These are phyloP conservation scores for Amphiprion ocellaris DNA, from an alignment of 2,113 vertebrate genomes.

Conservation along the genomic window DNA sequence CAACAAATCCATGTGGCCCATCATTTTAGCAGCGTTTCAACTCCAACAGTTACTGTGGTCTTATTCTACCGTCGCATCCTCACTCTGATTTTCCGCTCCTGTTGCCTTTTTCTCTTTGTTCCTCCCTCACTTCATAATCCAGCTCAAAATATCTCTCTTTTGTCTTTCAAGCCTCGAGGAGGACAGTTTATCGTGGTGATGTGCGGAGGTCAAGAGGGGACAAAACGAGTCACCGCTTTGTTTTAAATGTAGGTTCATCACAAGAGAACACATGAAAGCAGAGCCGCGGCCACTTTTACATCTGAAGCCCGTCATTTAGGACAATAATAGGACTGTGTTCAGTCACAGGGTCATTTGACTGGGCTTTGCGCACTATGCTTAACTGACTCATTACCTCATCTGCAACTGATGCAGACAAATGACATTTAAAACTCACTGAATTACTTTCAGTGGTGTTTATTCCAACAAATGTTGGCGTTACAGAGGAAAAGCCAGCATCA, in stretches of 20 bases:
- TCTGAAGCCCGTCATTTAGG: not conserved
- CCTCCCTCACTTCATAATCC: constrained; percentile 7
- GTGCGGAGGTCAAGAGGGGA: not conserved
- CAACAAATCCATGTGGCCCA: not conserved
- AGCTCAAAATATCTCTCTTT: constrained; percentile 17
- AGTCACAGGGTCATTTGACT: not conserved
- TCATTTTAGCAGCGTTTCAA: not conserved
- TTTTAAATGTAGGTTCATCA: constrained; percentile 8
- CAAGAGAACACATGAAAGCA: not conserved
- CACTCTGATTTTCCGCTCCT: not conserved
- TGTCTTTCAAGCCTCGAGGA: constrained; percentile 16
- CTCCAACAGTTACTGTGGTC: not conserved
- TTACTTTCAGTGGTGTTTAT: not conserved
- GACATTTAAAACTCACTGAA: not conserved
- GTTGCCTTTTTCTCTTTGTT: constrained; percentile 11
- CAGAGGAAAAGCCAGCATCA: not conserved
- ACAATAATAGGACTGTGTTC: constrained; percentile 3
- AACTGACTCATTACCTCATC: constrained; percentile 20
- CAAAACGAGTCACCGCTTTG: not conserved
- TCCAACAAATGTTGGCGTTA: not conserved
- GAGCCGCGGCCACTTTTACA: not conserved
- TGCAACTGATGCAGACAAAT: not conserved
- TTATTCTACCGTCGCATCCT: not conserved
- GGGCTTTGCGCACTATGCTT: not conserved
- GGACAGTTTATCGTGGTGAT: not conserved